Conservation (phyloP, 92 coral and sea anemone genomes). For the Actinostola sp. region DNA sequence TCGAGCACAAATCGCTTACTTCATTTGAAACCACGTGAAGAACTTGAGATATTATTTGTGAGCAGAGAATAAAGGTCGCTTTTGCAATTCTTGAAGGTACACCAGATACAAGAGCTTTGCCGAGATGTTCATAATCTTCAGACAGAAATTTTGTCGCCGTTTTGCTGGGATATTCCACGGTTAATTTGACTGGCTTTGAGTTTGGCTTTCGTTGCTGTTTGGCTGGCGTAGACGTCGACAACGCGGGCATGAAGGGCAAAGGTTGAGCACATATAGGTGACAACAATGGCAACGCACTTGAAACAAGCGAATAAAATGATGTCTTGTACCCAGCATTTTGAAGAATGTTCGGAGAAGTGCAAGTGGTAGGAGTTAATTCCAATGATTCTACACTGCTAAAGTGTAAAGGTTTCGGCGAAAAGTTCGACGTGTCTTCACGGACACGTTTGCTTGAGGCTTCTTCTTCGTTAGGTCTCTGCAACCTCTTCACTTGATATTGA, state of each 20-base stretch:
- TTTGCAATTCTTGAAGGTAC: conserved; percentile 45
- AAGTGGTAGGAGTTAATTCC: too few relatives aligned
- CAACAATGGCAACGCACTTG: too few relatives aligned
- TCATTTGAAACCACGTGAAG: conserved; percentile 27
- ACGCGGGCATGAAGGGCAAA: neutral
- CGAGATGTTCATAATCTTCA: conserved; percentile 30
- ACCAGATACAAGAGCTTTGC: conserved; percentile 45
- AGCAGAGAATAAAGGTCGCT: conserved; percentile 31
- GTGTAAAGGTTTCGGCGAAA: too few relatives aligned
- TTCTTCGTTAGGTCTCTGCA: too few relatives aligned
- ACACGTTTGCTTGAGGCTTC: too few relatives aligned
- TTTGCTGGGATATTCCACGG: conserved; percentile 55
- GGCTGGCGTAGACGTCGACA: neutral
- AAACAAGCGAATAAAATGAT: too few relatives aligned
- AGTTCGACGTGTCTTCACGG: too few relatives aligned
- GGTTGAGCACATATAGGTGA: too few relatives aligned
- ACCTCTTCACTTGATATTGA: too few relatives aligned
- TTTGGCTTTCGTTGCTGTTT: neutral
- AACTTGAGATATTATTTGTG: conserved; percentile 19
- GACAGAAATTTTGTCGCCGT: conserved; percentile 40
- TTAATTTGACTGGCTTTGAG: conserved; percentile 8
- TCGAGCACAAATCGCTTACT: conserved; percentile 40
- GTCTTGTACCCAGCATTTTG: too few relatives aligned
- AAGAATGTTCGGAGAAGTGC: too few relatives aligned
- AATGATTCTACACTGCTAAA: too few relatives aligned